Evolutionary conservation across 2,797 vertebrate genomes (phyloP).

Genomic region (Acipenser ruthenus): DNA sequence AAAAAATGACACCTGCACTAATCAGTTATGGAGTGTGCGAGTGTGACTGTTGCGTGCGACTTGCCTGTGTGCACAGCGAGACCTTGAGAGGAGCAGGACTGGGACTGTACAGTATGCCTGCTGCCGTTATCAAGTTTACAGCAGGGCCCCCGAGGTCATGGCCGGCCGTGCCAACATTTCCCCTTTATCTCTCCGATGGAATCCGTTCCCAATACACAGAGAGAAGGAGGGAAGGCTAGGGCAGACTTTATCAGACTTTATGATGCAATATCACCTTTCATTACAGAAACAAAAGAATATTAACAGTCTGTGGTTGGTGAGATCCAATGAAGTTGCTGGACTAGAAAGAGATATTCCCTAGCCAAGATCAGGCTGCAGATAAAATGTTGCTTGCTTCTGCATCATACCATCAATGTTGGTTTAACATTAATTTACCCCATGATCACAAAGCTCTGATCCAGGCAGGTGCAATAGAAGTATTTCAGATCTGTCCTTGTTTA

Average conservation of each 20-base stretch:
- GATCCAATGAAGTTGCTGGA: neutral
- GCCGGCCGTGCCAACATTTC: neutral
- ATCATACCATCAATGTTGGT: too few species aligned
- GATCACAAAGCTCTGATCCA: too few species aligned
- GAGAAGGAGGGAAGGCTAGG: neutral
- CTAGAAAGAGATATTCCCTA: too few species aligned
- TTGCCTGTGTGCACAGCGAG: neutral
- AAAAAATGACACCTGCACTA: too few species aligned
- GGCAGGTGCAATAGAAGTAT: too few species aligned
- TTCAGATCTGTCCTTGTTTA: too few species aligned
- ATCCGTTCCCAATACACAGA: conserved; percentile 8
- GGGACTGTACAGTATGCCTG: conserved; percentile 3
- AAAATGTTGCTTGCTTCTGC: too few species aligned
- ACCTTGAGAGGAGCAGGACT: conserved; percentile 1
- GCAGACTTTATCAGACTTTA: neutral
- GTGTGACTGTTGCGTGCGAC: too few species aligned
- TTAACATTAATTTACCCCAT: too few species aligned
- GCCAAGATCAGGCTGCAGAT: too few species aligned
- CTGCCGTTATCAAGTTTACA: conserved; percentile 8
- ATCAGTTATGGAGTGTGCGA: too few species aligned
- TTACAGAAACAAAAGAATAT: neutral
- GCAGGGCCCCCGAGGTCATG: conserved; percentile 8
- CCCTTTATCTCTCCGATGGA: conserved; percentile 10
- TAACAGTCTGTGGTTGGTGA: neutral
- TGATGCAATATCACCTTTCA: neutral